phyloP scores from a whole-genome alignment of 2,797 vertebrate species.

The Hephaestus fuliginosus region DNA sequence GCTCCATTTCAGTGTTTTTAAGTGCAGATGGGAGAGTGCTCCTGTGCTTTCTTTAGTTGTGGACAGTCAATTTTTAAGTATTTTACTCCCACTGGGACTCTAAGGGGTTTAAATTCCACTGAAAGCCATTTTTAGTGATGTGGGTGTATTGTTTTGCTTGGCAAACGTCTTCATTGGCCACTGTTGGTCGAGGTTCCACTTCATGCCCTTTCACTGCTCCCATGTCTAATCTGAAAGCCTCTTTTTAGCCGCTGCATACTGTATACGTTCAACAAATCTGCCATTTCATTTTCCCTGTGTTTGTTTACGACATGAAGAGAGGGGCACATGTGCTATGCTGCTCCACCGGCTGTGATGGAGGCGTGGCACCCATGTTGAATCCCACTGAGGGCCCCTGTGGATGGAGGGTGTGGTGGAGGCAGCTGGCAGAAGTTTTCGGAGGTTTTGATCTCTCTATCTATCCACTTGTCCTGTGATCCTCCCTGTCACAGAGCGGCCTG shows the following conservation, averaged over 20 bases:
- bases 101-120: conserved; percentile 55
- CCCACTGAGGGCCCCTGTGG: conserved; percentile 21
- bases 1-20: conserved; percentile 16
- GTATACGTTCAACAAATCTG: conserved; percentile 52
- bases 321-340: conserved; percentile 12
- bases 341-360: conserved; percentile 21
- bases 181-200: conserved; percentile 45
- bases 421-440: conserved; percentile 58
- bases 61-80: conserved; percentile 39
- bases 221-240: conserved; percentile 50
- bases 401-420: conserved; percentile 54
- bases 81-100: conserved; percentile 47
- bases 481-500: conserved; percentile 35
- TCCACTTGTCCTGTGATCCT: conserved; percentile 60
- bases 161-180: conserved; percentile 45
- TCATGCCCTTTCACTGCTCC: conserved; percentile 44
- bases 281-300: conserved; percentile 43
- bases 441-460: conserved; percentile 64
- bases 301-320: conserved; percentile 39
- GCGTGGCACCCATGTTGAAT: conserved; percentile 28
- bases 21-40: conserved; percentile 20
- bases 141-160: conserved; percentile 70
- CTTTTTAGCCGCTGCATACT: conserved; percentile 55
- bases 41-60: conserved; percentile 39
- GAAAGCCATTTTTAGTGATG: conserved; percentile 66